phyloP scores from a whole-genome alignment of 2,888 invertebrate species.

The Drosophila melanosoma region DNA sequence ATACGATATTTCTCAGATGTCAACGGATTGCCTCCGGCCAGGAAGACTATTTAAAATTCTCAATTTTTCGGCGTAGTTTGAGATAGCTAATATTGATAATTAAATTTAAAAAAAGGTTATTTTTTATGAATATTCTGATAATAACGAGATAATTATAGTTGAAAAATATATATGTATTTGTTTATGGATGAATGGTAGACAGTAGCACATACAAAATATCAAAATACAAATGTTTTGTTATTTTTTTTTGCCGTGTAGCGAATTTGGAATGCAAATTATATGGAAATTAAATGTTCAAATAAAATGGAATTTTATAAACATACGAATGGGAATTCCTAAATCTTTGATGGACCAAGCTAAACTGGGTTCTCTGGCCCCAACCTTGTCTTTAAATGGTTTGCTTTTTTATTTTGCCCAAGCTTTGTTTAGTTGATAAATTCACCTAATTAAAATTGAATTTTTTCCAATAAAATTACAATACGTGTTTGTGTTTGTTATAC shows the following conservation, averaged over 20 bases:
- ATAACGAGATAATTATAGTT: background rate
- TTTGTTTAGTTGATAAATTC: slow-evolving; percentile 39
- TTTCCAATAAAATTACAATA: slow-evolving; percentile 18
- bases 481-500: background rate
- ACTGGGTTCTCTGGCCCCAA: slow-evolving; percentile 48
- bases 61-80: background rate
- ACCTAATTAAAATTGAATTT: slow-evolving; percentile 39
- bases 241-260: slow-evolving; percentile 15
- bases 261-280: slow-evolving; percentile 48
- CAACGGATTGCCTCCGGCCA: background rate
- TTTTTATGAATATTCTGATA: background rate
- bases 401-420: background rate
- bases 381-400: slow-evolving; percentile 24
- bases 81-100: background rate
- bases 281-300: slow-evolving; percentile 19
- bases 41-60: background rate
- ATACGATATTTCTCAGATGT: background rate
- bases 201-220: slow-evolving; percentile 4
- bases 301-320: slow-evolving; percentile 32
- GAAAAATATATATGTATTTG: background rate
- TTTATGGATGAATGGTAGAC: slow-evolving; percentile 1
- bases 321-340: slow-evolving; percentile 52
- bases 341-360: slow-evolving; percentile 2
- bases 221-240: slow-evolving; percentile 24
- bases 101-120: background rate